These are phyloP conservation scores for Tenualosa ilisha DNA, from an alignment of 2,797 vertebrate genomes.

Conservation along the genomic window DNA sequence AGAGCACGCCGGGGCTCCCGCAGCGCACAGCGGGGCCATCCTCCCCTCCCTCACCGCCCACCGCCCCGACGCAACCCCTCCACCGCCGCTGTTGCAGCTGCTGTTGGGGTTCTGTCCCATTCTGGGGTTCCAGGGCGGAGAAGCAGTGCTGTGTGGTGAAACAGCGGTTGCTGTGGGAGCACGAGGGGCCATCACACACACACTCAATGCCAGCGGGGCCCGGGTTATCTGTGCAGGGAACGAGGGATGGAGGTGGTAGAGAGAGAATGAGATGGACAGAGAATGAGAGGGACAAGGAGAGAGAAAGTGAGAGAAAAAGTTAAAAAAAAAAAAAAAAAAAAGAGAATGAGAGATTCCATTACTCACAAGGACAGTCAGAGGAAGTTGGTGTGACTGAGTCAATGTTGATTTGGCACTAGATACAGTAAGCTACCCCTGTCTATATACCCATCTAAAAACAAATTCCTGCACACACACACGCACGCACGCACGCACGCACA, in stretches of 20 bases:
- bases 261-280: neutral
- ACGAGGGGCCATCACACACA: conserved; percentile 84
- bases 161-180: conserved; percentile 78
- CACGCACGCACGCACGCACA: neutral
- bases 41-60: conserved; percentile 60
- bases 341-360: conserved; percentile 56
- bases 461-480: neutral
- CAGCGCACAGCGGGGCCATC: conserved; percentile 72
- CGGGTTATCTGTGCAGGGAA: conserved; percentile 73
- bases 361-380: neutral
- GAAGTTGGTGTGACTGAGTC: neutral
- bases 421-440: neutral
- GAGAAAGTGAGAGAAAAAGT: neutral
- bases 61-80: conserved; percentile 86
- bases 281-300: neutral
- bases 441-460: neutral
- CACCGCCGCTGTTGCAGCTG: conserved; percentile 80
- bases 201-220: conserved; percentile 76
- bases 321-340: conserved; percentile 42
- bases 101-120: conserved; percentile 76
- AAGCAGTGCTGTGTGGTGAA: conserved; percentile 85
- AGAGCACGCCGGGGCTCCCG: conserved; percentile 81
- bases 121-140: conserved; percentile 80
- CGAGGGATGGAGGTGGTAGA: neutral
- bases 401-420: neutral